Evolutionary conservation across 2,113 vertebrate genomes (phyloP), one percentile per base, ranked within the genome.

Genomic region (Platysternon megacephalum): DNA sequence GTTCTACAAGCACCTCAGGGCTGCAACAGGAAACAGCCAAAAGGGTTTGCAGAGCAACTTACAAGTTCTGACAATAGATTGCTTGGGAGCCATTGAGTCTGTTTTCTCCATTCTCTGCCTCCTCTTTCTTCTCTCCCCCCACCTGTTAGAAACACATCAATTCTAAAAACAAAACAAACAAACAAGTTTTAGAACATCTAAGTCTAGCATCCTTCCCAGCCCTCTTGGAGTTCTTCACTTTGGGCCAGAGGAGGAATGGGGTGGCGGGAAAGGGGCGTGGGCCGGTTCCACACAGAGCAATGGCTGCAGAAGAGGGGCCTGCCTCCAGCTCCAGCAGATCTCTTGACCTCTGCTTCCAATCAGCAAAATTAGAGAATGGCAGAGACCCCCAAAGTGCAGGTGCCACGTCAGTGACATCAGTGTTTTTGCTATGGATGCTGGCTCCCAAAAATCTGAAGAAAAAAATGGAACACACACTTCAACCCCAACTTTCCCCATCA

Each of bases 191-290:
- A 29, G 88, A 53, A 22, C 28, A 68, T 19, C 32, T 4, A 68
- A 68, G 35, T n/a, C 61, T 68, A 68, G 61, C 35, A 68, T 17
- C 61, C 61, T 68, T 17, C 61, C 61, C 61, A 46, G 35, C 12
- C 39, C 26, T n/a, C 8, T 44, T 11, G 12, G 0, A 0, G 28
- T 53, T 58, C 1, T 0, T 81, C 72, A 42, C 22, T 44, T 49
- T 81, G 76, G 58, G 26, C 90, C 10, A 32, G 32, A 84, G 51
- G 26, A 39, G 76, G 49, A 90, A 82, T 8, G 16, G 55, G 51
- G 32, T 51, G 61, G 90, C 22, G 51, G 49, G 24, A 92, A 46
- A 56, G 9, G 53, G 8, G 35, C 24, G 17, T 21, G 28, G 26
- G 8, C 46, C 16, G 5, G 5, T 13, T 76, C 39, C 39, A 76